A percentile compares a stretch with the other conserved stretches of the same genome.
These are phyloP conservation scores for Cebidichthys violaceus DNA, from an alignment of 2,113 vertebrate species.

Conservation along the genomic window DNA sequence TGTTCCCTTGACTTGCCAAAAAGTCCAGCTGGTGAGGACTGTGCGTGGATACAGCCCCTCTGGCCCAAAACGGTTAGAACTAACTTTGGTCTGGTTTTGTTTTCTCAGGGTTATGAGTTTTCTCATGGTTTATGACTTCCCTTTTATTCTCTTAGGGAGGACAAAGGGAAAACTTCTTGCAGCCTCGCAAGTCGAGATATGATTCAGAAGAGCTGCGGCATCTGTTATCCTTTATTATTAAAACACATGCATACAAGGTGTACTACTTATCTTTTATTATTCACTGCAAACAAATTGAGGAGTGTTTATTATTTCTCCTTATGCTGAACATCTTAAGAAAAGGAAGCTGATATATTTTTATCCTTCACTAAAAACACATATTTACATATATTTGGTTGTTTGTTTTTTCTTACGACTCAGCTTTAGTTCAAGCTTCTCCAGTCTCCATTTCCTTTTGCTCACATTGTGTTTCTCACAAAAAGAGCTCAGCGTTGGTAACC, in stretches of 20 bases:
- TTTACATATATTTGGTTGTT: conserved; percentile 24
- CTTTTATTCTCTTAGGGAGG: conserved; percentile 28
- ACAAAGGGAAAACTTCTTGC: conserved; percentile 37
- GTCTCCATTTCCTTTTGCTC: conserved; percentile 6
- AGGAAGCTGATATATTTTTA: background rate
- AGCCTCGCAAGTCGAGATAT: conserved; percentile 26
- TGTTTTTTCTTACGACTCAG: background rate
- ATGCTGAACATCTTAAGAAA: conserved; percentile 25
- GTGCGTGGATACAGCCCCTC: conserved; percentile 7
- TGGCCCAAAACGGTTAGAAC: conserved; percentile 1
- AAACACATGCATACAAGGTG: conserved; percentile 15
- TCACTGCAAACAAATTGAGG: conserved; percentile 31
- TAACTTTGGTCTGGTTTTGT: conserved; percentile 11
- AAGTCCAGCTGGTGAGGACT: conserved; percentile 2
- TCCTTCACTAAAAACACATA: conserved; percentile 28
- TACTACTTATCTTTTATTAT: conserved; percentile 39
- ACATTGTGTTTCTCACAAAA: background rate
- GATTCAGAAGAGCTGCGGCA: conserved; percentile 21
- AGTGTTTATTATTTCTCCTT: background rate
- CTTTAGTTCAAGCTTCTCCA: conserved; percentile 4
- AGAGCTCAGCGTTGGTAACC: background rate
- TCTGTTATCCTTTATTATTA: conserved; percentile 38
- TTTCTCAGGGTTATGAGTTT: conserved; percentile 46
- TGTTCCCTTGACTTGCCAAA: conserved; percentile 4
- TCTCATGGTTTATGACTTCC: conserved; percentile 35